phyloP scores from a whole-genome alignment of 1,140 invertebrate species.

The Scaptodrosophila lebanonensis region DNA sequence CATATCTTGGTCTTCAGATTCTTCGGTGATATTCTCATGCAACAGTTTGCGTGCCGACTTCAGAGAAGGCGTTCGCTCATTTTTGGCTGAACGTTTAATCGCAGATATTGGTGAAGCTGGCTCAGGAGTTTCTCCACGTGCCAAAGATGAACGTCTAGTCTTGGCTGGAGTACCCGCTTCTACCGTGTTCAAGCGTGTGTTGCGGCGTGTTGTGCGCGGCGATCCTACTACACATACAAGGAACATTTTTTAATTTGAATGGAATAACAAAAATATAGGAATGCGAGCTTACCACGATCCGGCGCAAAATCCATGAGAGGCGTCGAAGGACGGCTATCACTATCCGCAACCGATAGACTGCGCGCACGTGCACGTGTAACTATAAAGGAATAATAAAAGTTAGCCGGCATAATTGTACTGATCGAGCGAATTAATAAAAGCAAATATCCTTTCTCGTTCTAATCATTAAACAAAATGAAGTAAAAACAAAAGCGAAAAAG shows the following conservation, averaged over 20 bases:
- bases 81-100: constrained; percentile 20
- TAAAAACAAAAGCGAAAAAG: not conserved
- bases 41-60: constrained; percentile 39
- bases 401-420: not conserved
- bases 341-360: constrained; percentile 40
- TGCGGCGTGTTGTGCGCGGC: constrained; percentile 43
- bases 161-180: constrained; percentile 48
- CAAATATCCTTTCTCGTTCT: too few species aligned
- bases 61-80: constrained; percentile 25
- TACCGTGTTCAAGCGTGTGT: constrained; percentile 49
- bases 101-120: constrained; percentile 24
- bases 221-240: constrained; percentile 38
- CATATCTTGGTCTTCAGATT: not conserved
- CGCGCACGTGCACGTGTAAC: constrained; percentile 62
- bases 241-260: not conserved
- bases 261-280: not conserved
- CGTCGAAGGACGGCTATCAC: constrained; percentile 52
- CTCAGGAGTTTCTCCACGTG: constrained; percentile 53
- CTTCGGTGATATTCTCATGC: constrained; percentile 32
- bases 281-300: constrained; percentile 41
- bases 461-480: not conserved
- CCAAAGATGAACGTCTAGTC: constrained; percentile 35
- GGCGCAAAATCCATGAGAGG: constrained; percentile 37
- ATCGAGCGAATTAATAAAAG: not conserved
- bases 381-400: constrained; percentile 8